Evolutionary conservation across 2,888 invertebrate species (phyloP).

Genomic region (Cephalotes varians): DNA sequence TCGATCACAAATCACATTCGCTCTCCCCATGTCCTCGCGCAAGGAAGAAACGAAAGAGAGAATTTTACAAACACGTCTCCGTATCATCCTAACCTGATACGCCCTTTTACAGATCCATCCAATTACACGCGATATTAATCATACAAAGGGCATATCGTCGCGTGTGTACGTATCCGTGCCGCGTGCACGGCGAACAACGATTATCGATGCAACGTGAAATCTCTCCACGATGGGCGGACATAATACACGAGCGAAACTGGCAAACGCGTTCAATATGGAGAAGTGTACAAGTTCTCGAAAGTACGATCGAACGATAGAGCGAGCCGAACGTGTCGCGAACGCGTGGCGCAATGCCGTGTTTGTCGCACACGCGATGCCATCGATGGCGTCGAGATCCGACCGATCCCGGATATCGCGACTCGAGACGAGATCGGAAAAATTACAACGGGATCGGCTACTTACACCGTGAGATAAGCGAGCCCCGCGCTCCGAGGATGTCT

Average conservation of each 20-base stretch:
- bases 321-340: conserved; percentile 29
- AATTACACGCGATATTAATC: conserved; percentile 57
- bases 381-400: neutral
- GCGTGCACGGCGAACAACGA: conserved; percentile 27
- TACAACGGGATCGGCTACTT: conserved; percentile 65
- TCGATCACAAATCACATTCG: neutral
- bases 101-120: too few species aligned
- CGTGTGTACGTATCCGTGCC: neutral
- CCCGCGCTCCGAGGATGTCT: conserved; percentile 66
- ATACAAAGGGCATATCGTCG: conserved; percentile 28
- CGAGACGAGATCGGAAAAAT: neutral
- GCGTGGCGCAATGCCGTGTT: neutral
- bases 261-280: conserved; percentile 69
- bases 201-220: conserved; percentile 27
- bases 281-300: conserved; percentile 62
- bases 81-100: conserved; percentile 69
- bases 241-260: conserved; percentile 51
- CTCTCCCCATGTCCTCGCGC: neutral
- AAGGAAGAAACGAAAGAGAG: neutral
- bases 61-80: neutral
- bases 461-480: conserved; percentile 65
- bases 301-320: conserved; percentile 57
- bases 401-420: neutral
- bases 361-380: conserved; percentile 28
- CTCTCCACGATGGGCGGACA: conserved; percentile 26